Conservation (phyloP, 2,888 invertebrate genomes). For the Cosmia trapezina region DNA sequence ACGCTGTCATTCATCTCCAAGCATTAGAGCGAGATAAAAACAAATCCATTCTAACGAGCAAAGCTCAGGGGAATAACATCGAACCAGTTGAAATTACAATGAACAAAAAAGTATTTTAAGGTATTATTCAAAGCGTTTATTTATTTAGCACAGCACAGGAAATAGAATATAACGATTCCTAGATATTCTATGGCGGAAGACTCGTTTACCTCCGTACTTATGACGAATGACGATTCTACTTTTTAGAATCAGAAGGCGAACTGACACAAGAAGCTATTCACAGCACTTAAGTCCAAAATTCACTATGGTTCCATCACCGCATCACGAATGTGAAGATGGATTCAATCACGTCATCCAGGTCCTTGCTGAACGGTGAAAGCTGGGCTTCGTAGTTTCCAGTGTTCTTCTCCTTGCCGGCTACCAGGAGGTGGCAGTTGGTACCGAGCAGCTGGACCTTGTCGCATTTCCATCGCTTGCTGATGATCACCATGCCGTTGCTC, state of each 20-base stretch:
- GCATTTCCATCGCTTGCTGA: constrained; percentile 79
- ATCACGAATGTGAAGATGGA: constrained; percentile 87
- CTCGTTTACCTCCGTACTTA: constrained; percentile 20
- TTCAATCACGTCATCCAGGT: constrained; percentile 87
- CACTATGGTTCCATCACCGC: constrained; percentile 77
- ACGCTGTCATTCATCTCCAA: constrained; percentile 24
- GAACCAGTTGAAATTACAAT: constrained; percentile 37
- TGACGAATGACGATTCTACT: constrained; percentile 30
- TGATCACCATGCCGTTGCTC: constrained; percentile 78
- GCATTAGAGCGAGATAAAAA: constrained; percentile 42
- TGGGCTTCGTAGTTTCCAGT: constrained; percentile 81
- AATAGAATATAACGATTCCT: constrained; percentile 18
- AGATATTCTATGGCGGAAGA: constrained; percentile 33
- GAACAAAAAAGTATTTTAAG: constrained; percentile 33
- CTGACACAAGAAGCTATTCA: constrained; percentile 64
- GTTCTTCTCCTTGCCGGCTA: constrained; percentile 82
- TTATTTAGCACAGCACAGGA: constrained; percentile 49
- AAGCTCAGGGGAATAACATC: constrained; percentile 64
- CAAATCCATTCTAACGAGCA: constrained; percentile 32
- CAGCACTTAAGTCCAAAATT: constrained; percentile 65
- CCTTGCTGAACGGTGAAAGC: constrained; percentile 86
- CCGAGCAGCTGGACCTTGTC: constrained; percentile 84
- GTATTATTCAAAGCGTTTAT: constrained; percentile 43
- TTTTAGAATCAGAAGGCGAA: constrained; percentile 23
- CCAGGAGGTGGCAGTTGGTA: constrained; percentile 79